Conservation (phyloP, 2,888 invertebrate genomes). For the Nemurella pictetii region DNA sequence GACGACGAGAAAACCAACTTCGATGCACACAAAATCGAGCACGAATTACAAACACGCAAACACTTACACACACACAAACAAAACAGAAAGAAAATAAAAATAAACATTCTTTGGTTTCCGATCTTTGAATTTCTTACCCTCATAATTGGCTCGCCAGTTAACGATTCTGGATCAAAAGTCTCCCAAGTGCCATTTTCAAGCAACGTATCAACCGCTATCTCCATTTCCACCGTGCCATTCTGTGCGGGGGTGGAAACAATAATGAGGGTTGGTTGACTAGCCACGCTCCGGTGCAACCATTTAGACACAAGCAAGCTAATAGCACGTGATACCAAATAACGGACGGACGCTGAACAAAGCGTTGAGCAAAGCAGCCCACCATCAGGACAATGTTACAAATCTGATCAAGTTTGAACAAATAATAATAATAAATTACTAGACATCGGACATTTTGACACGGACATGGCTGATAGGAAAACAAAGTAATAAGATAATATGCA, state of each 20-base stretch:
- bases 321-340: neutral
- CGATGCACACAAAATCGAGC: constrained; percentile 16
- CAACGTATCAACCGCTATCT: constrained; percentile 60
- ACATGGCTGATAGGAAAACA: neutral
- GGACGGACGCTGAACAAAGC: neutral
- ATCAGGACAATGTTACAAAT: neutral
- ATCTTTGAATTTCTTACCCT: constrained; percentile 56
- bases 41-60: neutral
- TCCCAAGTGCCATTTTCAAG: constrained; percentile 65
- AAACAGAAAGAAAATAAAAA: neutral
- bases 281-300: neutral
- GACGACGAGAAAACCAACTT: neutral
- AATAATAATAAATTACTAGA: neutral
- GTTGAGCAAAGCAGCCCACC: neutral
- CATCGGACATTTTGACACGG: neutral
- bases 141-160: constrained; percentile 61
- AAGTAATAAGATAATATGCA: neutral
- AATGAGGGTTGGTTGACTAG: neutral
- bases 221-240: constrained; percentile 58
- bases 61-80: constrained; percentile 24
- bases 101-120: neutral
- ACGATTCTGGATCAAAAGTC: constrained; percentile 59
- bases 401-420: neutral
- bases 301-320: neutral
- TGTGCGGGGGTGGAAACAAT: constrained; percentile 37